Base-by-base conservation (phyloP, 64 coral and sea anemone genomes). In the Anthopleura sola region DNA sequence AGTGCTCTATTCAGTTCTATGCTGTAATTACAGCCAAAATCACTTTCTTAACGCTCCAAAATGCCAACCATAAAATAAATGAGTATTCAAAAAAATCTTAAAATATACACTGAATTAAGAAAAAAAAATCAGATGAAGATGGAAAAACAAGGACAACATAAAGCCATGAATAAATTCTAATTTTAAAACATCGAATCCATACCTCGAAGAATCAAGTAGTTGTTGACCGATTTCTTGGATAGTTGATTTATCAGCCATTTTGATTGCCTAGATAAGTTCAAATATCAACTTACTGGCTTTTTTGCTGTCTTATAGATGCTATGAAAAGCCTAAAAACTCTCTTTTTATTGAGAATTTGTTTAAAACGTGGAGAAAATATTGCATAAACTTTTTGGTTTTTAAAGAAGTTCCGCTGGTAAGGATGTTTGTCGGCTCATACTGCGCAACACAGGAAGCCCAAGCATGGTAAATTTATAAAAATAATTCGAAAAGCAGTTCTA, bases 121-220 rank as follows among this genome's bases (percentile, higher is more conserved):
- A n/a, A n/a, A n/a, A n/a, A n/a, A n/a, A n/a, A n/a, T n/a, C n/a
- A n/a, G n/a, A n/a, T n/a, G n/a, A n/a, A n/a, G n/a, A n/a, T n/a
- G n/a, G n/a, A n/a, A n/a, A n/a, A n/a, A n/a, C n/a, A n/a, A n/a
- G n/a, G n/a, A n/a, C n/a, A n/a, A n/a, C n/a, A n/a, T n/a, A n/a
- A n/a, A n/a, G n/a, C n/a, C n/a, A n/a, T n/a, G n/a, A n/a, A n/a
- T n/a, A n/a, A n/a, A n/a, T n/a, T n/a, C n/a, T 44, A 44, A 44
- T 44, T 44, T 44, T 44, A 3, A 8, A 44, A 44, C 40, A 44
- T 44, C 4, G 40, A 44, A 44, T 36, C 84, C 89, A 83, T 88
- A 95, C 93, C 78, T 90, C 4, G 86, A 91, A 69, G 90, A 88
- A 88, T 95, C 93, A 23, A 84, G 89, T n/a, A 95, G 84, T 85